Conservation (phyloP, 2,797 vertebrate species). For the Gallinago solitaria region DNA sequence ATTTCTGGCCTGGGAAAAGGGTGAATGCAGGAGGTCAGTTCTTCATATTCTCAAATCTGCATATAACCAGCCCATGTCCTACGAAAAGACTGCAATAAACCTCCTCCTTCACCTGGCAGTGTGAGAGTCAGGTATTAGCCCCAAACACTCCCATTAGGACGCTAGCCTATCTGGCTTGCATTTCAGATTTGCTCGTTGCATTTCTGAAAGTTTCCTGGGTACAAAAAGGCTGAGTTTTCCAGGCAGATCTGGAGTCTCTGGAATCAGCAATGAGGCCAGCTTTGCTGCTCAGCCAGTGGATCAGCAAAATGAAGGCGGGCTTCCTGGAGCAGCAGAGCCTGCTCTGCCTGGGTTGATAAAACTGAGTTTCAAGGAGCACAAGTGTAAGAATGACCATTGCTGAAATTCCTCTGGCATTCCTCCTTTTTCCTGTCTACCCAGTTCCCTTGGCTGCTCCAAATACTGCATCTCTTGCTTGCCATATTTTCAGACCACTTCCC, state of each 20-base stretch:
- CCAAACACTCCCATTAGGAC: background rate
- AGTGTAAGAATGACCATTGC: background rate
- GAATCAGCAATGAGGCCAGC: background rate
- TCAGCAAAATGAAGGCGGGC: background rate
- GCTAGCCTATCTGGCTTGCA: background rate
- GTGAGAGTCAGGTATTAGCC: background rate
- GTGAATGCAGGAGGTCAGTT: background rate
- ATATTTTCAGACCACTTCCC: background rate
- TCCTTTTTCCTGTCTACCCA: background rate
- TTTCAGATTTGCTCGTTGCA: background rate
- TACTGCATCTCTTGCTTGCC: background rate
- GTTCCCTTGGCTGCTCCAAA: accelerated
- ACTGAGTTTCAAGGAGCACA: background rate
- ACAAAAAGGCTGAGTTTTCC: background rate
- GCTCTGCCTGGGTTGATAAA: background rate
- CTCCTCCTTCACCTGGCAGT: background rate
- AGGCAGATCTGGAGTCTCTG: background rate
- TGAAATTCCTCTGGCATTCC: background rate
- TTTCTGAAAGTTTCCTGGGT: background rate
- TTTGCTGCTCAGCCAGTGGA: accelerated
- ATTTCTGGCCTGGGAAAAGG: background rate
- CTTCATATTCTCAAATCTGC: background rate
- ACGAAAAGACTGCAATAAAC: background rate
- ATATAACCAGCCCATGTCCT: background rate
- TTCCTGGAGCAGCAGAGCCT: background rate